Evolutionary conservation across 2,888 invertebrate genomes (phyloP).

Genomic region (Drosophila emarginata): DNA sequence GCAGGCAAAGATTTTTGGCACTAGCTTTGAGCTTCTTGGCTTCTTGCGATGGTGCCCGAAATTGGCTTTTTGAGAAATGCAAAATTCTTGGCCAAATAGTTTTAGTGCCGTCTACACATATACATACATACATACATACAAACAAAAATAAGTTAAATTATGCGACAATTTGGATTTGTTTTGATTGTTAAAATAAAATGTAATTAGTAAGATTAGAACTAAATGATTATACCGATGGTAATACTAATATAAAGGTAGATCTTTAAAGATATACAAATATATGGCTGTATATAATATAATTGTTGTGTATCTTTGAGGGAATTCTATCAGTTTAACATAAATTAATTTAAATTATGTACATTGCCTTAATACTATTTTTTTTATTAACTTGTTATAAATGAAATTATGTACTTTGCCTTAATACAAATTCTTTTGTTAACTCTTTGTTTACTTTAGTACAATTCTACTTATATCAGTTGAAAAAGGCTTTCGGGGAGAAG

Average conservation of each 20-base stretch:
- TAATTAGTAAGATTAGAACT: conserved; percentile 1
- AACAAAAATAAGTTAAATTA: conserved; percentile 72
- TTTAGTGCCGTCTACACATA: conserved; percentile 41
- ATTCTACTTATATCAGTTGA: too few species aligned
- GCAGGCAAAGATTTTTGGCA: conserved; percentile 57
- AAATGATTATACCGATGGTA: background rate
- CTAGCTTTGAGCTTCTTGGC: conserved; percentile 13
- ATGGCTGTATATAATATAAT: too few species aligned
- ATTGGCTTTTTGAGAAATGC: conserved; percentile 41
- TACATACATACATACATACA: conserved; percentile 48
- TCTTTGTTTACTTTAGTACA: too few species aligned
- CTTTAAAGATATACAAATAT: too few species aligned
- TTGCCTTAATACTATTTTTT: too few species aligned
- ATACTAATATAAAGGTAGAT: background rate
- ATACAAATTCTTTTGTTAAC: too few species aligned
- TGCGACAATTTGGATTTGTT: conserved; percentile 22
- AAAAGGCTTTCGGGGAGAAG: too few species aligned
- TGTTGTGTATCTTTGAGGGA: background rate
- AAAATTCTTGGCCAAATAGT: conserved; percentile 55
- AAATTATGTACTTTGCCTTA: too few species aligned
- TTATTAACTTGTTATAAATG: too few species aligned
- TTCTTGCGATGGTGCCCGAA: conserved; percentile 27
- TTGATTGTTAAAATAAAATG: background rate
- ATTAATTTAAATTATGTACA: too few species aligned
- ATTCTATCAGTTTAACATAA: too few species aligned